Base-by-base conservation (phyloP, 2,113 vertebrate species). In the Terrapene triunguis region DNA sequence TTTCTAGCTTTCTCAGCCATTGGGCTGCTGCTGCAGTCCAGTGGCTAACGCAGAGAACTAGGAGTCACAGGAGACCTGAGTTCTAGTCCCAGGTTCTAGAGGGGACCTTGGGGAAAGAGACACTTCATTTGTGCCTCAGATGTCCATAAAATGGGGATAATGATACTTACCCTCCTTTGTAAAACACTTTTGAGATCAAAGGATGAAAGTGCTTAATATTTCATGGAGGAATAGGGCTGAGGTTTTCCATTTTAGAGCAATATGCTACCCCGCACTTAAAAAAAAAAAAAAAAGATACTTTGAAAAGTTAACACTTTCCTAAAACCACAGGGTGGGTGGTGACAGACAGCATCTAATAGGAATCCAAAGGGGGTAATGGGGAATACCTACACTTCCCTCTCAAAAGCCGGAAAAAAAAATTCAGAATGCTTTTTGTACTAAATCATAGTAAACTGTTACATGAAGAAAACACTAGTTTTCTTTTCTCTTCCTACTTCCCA, bases 391-490 rank as follows among this genome's bases (percentile, higher is more conserved):
- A 35, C 24, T 97, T 97, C 92, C 94, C 97, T 96, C 87, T 89
- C 62, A 92, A 91, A 11, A 12, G 6, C 72, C 44, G 22, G 8
- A 9, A 13, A 19, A 35, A 35, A 35, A n/a, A 5, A 1, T 50
- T 96, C 65, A 92, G 84, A 91, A 94, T 84, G 87, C 82, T 92
- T 96, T 96, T 97, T 89, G 81, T 88, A 95, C 92, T 96, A 87
- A 94, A n/a, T 89, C 95, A 96, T 94, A 97, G 93, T 96, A 93
- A 96, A 97, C 94, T 89, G 81, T 81, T 92, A 93, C 74, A 91
- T 94, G 93, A 95, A 97, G 95, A 74, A 80, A 76, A 69, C 16
- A 16, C 89, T 94, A 76, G 96, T 97, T 95, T 97, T 44, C 38
- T 89, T 76, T 93, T 94, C 84, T 83, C 54, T 95, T 96, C 94